phyloP scores from a whole-genome alignment of 1,140 invertebrate species.

The Hydropsyche tenuis region DNA sequence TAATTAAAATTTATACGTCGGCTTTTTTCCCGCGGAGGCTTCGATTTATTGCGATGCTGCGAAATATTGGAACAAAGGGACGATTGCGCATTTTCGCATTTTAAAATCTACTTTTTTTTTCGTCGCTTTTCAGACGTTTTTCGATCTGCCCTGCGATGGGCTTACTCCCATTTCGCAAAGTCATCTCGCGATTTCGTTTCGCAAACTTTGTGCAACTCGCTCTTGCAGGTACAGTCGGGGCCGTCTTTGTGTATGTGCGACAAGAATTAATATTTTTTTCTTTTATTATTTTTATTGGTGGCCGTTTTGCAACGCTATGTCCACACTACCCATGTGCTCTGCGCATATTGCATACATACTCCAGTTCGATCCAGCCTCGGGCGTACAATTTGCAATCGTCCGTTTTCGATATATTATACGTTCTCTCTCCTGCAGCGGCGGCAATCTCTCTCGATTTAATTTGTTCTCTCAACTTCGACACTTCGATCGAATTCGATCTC shows the following conservation, averaged over 20 bases:
- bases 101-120: not conserved
- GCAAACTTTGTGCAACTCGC: not conserved
- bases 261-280: conserved; percentile 3
- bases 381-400: conserved; percentile 36
- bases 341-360: conserved; percentile 5
- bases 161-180: conserved; percentile 29
- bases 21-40: not conserved
- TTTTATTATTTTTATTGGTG: conserved; percentile 21
- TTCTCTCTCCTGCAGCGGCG: conserved; percentile 5
- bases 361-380: conserved; percentile 27
- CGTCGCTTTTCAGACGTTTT: not conserved
- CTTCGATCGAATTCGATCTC: conserved; percentile 2
- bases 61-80: not conserved
- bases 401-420: conserved; percentile 24
- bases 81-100: too few species aligned
- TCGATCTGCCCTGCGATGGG: conserved; percentile 2
- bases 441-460: conserved; percentile 22
- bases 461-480: conserved; percentile 13
- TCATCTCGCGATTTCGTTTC: conserved; percentile 29
- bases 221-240: not conserved
- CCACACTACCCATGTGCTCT: conserved; percentile 24
- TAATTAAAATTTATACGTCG: conserved; percentile 2
- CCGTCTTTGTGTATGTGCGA: not conserved
- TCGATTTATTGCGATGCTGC: too few species aligned
- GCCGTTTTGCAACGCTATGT: conserved; percentile 25